Percentiles rank a stretch among this genome's conserved stretches.
Conservation (phyloP, 2,797 vertebrate species). For the Momotus momota region DNA sequence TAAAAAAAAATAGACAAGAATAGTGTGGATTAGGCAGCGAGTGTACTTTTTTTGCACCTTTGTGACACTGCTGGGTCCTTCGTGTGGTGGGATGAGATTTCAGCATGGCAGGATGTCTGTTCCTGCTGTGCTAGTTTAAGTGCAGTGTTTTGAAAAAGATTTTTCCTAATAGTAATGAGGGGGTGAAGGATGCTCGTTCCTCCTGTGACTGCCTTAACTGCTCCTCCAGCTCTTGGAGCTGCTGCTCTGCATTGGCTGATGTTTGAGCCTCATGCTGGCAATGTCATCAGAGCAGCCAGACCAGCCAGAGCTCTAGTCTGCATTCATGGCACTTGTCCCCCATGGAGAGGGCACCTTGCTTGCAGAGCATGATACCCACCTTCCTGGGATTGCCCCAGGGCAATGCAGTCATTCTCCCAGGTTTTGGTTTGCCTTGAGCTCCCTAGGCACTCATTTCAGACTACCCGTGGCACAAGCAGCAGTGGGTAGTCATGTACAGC, state of each 20-base stretch:
- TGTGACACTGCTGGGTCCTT: background rate
- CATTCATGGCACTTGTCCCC: background rate
- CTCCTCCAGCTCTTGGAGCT: background rate
- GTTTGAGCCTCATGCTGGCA: fast-evolving
- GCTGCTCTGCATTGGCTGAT: background rate
- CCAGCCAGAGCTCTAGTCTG: background rate
- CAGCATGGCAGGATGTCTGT: background rate
- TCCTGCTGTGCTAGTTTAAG: background rate
- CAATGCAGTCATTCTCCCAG: fast-evolving
- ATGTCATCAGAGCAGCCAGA: background rate
- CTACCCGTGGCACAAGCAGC: background rate
- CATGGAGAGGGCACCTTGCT: fast-evolving
- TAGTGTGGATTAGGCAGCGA: background rate
- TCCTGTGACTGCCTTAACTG: background rate
- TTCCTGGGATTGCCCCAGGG: background rate
- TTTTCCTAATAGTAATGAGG: background rate
- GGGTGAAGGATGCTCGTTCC: background rate
- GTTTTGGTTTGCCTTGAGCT: background rate
- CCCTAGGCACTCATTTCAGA: background rate
- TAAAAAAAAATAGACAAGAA: background rate
- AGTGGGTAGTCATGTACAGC: background rate
- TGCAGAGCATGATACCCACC: fast-evolving
- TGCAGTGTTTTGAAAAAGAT: background rate
- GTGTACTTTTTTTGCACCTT: background rate
- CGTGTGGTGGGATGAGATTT: background rate